Conservation (phyloP, 2,797 vertebrate species). For the Holocentrus rufus region DNA sequence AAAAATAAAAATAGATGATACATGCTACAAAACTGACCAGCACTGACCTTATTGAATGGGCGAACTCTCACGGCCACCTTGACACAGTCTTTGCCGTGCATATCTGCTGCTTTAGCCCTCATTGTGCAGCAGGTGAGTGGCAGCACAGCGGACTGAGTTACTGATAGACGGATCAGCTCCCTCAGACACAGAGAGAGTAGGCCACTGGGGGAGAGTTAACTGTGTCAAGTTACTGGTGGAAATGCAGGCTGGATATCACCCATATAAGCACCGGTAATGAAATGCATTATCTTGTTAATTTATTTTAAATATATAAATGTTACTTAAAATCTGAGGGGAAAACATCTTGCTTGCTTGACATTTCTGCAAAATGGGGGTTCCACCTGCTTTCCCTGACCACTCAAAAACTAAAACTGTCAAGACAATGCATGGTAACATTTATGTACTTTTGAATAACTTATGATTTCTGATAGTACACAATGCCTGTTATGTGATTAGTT, state of each 20-base stretch:
- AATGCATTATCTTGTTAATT: neutral
- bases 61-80: constrained; percentile 86
- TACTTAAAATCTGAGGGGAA: neutral
- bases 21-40: neutral
- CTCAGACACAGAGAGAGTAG: constrained; percentile 12
- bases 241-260: neutral
- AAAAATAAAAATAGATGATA: neutral
- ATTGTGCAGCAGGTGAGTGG: constrained; percentile 42
- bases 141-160: constrained; percentile 6
- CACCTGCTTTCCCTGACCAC: no score
- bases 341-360: neutral
- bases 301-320: neutral
- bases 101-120: constrained; percentile 65
- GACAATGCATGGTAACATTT: no score
- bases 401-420: no score
- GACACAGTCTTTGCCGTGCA: constrained; percentile 82
- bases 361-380: neutral
- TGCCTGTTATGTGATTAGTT: no score
- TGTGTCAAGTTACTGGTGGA: constrained; percentile 58
- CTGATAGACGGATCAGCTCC: constrained; percentile 29
- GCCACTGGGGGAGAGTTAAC: neutral
- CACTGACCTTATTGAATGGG: constrained; percentile 89
- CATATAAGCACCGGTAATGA: neutral
- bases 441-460: no score
- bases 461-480: no score